Evolutionary conservation across 2,113 vertebrate genomes (phyloP).

Genomic region (Crypturellus undulatus): DNA sequence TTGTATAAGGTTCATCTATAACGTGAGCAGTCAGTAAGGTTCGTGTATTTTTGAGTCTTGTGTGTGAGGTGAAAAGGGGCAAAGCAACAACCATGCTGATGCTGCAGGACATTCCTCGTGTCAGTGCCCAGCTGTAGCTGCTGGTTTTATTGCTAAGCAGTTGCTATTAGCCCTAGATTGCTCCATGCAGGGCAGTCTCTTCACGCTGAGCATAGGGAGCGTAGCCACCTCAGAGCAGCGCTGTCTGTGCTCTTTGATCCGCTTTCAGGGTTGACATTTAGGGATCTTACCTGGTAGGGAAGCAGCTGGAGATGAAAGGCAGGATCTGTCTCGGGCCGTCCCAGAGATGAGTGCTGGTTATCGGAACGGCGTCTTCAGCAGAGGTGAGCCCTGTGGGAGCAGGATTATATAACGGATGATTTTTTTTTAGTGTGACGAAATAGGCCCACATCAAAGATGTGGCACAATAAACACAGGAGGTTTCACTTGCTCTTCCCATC

Average conservation of each 20-base stretch:
- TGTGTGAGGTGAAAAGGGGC: neutral
- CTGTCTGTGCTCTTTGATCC: neutral
- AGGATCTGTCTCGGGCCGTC: neutral
- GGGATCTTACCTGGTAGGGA: no score
- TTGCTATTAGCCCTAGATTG: neutral
- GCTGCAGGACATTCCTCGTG: neutral
- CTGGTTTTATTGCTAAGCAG: neutral
- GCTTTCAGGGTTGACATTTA: accelerated
- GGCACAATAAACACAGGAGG: neutral
- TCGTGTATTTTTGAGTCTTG: accelerated
- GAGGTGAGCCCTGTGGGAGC: neutral
- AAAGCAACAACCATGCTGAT: neutral
- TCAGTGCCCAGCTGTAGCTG: no score
- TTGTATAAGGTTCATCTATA: neutral
- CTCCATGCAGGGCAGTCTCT: neutral
- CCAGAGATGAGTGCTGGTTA: no score
- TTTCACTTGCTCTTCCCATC: neutral
- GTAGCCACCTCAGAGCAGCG: neutral
- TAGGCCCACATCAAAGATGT: neutral
- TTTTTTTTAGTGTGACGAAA: neutral
- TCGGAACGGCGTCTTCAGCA: no score
- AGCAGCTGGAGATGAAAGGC: neutral
- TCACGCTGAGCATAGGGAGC: accelerated
- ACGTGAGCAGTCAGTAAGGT: neutral
- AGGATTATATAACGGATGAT: neutral